phyloP scores from a whole-genome alignment of 2,888 invertebrate species.

The Troides oblongomaculatus region DNA sequence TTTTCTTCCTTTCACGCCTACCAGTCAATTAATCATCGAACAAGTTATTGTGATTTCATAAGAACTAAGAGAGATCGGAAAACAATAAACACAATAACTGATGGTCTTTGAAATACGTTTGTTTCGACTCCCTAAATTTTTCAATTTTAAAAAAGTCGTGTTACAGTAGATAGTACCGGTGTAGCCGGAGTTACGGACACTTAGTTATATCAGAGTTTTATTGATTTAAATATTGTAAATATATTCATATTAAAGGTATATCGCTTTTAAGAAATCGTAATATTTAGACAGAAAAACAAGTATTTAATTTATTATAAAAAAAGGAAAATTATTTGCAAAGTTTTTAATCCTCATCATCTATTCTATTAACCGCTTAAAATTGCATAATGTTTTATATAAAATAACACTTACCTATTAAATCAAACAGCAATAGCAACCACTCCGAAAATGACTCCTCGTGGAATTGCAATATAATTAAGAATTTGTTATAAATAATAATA shows the following conservation, averaged over 20 bases:
- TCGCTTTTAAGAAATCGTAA: background rate
- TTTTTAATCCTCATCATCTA: too few relatives aligned
- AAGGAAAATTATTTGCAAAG: too few relatives aligned
- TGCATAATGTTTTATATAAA: background rate
- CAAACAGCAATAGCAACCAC: background rate
- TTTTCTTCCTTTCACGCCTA: constrained; percentile 53
- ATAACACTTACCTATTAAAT: background rate
- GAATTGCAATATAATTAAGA: background rate
- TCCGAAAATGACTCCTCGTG: background rate
- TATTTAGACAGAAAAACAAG: background rate
- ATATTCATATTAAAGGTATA: constrained; percentile 5
- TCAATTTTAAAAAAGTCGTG: constrained; percentile 67
- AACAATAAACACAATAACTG: constrained; percentile 23
- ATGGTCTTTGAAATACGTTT: constrained; percentile 36
- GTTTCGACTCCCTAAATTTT: constrained; percentile 79
- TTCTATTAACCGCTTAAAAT: too few relatives aligned
- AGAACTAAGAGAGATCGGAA: background rate
- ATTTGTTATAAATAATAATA: too few relatives aligned
- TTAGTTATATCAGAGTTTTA: constrained; percentile 30
- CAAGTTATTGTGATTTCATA: constrained; percentile 25
- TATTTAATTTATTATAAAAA: too few relatives aligned
- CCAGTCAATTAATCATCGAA: constrained; percentile 67
- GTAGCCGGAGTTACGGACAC: constrained; percentile 37
- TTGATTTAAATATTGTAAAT: constrained; percentile 32
- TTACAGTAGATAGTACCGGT: constrained; percentile 37